These are phyloP conservation scores for Crematogaster levior DNA, from an alignment of 2,888 invertebrate genomes.

Conservation along the genomic window DNA sequence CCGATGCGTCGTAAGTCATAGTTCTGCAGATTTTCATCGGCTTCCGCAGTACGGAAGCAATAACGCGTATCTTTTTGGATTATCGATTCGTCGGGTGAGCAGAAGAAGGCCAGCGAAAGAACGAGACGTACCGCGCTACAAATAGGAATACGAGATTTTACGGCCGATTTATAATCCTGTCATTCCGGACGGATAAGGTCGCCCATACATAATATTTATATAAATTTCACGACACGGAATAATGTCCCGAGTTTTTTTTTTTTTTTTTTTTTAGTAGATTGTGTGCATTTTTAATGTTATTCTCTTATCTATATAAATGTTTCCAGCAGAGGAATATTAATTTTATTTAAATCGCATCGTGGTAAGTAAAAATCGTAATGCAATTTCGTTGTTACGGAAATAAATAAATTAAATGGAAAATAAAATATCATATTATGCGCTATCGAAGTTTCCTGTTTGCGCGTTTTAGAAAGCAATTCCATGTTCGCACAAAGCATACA, in stretches of 20 bases:
- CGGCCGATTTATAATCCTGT: constrained; percentile 58
- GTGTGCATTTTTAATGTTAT: background rate
- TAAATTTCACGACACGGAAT: background rate
- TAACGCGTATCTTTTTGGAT: constrained; percentile 66
- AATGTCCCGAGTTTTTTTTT: background rate
- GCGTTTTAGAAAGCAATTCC: constrained; percentile 12
- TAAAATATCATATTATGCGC: background rate
- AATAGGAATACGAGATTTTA: constrained; percentile 55
- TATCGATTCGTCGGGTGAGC: constrained; percentile 67
- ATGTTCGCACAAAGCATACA: constrained; percentile 56
- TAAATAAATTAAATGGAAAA: background rate
- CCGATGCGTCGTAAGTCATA: constrained; percentile 83
- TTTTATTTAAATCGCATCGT: background rate
- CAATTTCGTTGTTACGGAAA: background rate
- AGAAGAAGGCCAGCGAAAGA: constrained; percentile 48
- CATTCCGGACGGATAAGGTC: constrained; percentile 1
- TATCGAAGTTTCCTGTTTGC: background rate
- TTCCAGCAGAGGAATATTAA: background rate
- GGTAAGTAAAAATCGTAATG: background rate
- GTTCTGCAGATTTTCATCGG: constrained; percentile 81
- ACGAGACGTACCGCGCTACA: constrained; percentile 34
- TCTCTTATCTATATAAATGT: background rate
- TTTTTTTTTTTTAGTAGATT: background rate
- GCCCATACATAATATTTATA: background rate
- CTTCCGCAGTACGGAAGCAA: constrained; percentile 72